These are phyloP conservation scores for Grammomys surdaster DNA, from an alignment of 2,113 vertebrate species.

Conservation along the genomic window DNA sequence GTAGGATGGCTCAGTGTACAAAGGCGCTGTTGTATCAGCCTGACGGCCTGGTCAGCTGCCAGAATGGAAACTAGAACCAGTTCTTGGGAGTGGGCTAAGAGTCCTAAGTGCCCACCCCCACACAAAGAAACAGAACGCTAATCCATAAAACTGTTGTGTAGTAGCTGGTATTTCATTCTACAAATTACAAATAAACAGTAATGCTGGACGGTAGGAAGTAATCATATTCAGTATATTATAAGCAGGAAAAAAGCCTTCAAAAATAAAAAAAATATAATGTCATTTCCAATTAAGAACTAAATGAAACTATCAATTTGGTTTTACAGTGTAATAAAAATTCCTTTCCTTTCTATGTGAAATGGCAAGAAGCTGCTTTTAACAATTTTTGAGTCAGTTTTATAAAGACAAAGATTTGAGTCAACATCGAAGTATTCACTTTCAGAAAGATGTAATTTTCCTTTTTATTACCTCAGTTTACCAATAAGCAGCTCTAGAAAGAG, in stretches of 20 bases:
- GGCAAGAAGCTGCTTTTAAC: conserved; percentile 1
- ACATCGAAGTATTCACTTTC: conserved; percentile 47
- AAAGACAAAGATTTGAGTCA: conserved; percentile 8
- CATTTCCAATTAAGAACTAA: conserved; percentile 30
- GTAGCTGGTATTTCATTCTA: conserved; percentile 23
- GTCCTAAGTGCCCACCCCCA: background rate
- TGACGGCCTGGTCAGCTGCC: background rate
- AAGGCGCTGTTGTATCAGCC: background rate
- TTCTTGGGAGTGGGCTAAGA: background rate
- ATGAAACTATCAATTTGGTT: conserved; percentile 38
- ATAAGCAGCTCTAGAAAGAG: background rate
- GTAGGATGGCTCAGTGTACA: too few relatives aligned
- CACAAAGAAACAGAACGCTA: background rate
- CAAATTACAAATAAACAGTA: conserved; percentile 40
- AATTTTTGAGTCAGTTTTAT: conserved; percentile 38
- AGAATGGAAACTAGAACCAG: background rate
- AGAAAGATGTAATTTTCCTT: background rate
- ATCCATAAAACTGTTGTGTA: background rate
- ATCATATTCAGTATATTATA: conserved; percentile 47
- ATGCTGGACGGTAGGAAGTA: background rate
- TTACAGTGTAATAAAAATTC: background rate
- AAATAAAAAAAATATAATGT: background rate
- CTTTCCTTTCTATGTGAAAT: background rate
- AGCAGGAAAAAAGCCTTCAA: background rate
- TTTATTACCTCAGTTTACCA: background rate